Evolutionary conservation across 2,888 invertebrate genomes (phyloP), one percentile per base, ranked within the genome.

Genomic region (Drosophila neutralis): DNA sequence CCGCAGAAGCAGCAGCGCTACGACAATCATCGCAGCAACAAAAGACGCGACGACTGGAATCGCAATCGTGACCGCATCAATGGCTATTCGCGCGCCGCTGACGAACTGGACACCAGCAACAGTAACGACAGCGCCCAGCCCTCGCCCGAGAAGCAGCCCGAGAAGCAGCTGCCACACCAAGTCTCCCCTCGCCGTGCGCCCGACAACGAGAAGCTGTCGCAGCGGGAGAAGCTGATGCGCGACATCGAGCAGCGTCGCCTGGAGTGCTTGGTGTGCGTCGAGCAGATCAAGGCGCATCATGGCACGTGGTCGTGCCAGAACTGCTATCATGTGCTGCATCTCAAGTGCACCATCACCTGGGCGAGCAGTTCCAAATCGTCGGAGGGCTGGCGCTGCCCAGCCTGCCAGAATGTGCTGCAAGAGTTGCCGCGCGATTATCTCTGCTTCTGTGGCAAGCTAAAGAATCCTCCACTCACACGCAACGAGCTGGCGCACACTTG

Each of bases 211-310:
- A 93, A 93, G 66, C 76, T 96, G 83, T 96, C 96, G n/a, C 97
- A 97, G 92, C 94, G 97, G 57, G 98, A 98, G 91, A 95, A 97
- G 61, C 94, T 99, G 27, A 96, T 95, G 18, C 96, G 98, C 54
- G 97, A 98, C 92, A 94, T 99, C 58, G 95, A 96, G 77, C 95
- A 95, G 70, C 96, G 97, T 1, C 95, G 95, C 0, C 94, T 98
- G 69, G 99, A 99, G 92, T 99, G 99, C 92, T 95, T 98, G 86
- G 98, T 99, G 21, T 99, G 99, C 92, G 98, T 97, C 90, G 98
- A 98, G 82, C 94, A 95, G 58, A 96, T 99, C 42, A 95, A 96
- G 75, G 96, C 96, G 76, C 95, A 94, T 36, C 96, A 98, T 86
- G 94, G 96, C 6, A 95, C 98, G 38, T 99, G 99, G 99, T 97